Conservation (phyloP, 2,797 vertebrate species). For the Diglossa cyanea region DNA sequence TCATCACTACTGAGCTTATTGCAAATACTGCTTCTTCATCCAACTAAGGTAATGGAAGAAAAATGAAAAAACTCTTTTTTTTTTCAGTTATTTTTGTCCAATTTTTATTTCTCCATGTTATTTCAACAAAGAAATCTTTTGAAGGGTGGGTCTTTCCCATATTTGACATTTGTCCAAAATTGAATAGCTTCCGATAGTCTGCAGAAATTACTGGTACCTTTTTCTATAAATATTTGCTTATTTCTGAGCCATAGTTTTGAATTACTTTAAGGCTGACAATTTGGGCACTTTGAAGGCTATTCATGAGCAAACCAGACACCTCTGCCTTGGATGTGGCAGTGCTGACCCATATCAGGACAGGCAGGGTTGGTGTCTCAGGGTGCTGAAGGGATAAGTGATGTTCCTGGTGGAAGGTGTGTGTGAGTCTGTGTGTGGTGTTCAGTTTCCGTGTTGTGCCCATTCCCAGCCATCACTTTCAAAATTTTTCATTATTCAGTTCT, state of each 20-base stretch:
- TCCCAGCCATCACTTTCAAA: not conserved
- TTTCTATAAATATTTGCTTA: not conserved
- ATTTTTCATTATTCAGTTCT: not conserved
- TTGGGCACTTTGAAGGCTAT: not conserved
- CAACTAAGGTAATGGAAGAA: not conserved
- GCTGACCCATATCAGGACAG: accelerated
- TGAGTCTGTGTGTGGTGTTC: not conserved
- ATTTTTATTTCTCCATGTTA: not conserved
- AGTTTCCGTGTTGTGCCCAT: accelerated
- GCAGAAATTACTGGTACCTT: not conserved
- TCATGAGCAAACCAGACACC: not conserved
- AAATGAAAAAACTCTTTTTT: not conserved
- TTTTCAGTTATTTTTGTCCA: not conserved
- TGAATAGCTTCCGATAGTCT: not conserved
- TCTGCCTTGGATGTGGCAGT: not conserved
- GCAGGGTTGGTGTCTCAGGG: not conserved
- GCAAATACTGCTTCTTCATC: not conserved
- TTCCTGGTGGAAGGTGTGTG: not conserved
- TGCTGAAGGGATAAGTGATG: not conserved
- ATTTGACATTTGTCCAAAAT: not conserved
- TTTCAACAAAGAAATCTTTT: not conserved
- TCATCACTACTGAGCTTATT: not conserved
- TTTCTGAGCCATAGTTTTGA: not conserved
- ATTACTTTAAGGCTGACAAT: not conserved
- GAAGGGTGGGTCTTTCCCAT: not conserved